Conservation (phyloP, 53 echinoderm and acorn worm species). For the Echinometra lucunter region DNA sequence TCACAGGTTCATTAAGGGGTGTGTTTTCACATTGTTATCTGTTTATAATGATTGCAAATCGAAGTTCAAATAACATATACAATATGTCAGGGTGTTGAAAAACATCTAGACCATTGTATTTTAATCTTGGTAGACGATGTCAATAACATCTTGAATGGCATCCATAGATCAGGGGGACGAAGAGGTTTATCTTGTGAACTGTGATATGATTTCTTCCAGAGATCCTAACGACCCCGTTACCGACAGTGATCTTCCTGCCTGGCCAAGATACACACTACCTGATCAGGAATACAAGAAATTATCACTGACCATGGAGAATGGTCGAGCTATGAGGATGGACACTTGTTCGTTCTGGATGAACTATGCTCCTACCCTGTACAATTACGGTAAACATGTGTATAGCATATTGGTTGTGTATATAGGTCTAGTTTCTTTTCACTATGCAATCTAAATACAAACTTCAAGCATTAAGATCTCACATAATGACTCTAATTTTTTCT, state of each 20-base stretch:
- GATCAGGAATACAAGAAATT: constrained; percentile 69
- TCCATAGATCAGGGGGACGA: too few relatives aligned
- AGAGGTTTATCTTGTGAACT: too few relatives aligned
- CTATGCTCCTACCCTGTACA: constrained; percentile 35
- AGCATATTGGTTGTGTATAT: not conserved
- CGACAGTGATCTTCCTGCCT: not conserved
- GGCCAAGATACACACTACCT: constrained; percentile 68
- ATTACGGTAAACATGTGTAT: not conserved
- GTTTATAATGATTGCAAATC: too few relatives aligned
- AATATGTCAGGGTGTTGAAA: too few relatives aligned
- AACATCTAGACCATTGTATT: too few relatives aligned
- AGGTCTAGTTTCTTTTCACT: not conserved
- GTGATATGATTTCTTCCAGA: not conserved
- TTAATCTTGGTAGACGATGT: too few relatives aligned
- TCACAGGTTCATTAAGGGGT: too few relatives aligned
- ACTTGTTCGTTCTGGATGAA: constrained; percentile 69
- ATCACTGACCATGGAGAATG: constrained; percentile 67
- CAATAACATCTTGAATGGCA: too few relatives aligned
- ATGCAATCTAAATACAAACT: not conserved
- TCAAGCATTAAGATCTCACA: not conserved
- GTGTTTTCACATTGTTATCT: too few relatives aligned
- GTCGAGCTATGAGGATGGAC: constrained; percentile 67
- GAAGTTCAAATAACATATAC: too few relatives aligned
- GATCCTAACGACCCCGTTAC: constrained; percentile 39
- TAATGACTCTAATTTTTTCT: too few relatives aligned